Evolutionary conservation across 2,797 vertebrate genomes (phyloP).

Genomic region (Hybognathus amarus): DNA sequence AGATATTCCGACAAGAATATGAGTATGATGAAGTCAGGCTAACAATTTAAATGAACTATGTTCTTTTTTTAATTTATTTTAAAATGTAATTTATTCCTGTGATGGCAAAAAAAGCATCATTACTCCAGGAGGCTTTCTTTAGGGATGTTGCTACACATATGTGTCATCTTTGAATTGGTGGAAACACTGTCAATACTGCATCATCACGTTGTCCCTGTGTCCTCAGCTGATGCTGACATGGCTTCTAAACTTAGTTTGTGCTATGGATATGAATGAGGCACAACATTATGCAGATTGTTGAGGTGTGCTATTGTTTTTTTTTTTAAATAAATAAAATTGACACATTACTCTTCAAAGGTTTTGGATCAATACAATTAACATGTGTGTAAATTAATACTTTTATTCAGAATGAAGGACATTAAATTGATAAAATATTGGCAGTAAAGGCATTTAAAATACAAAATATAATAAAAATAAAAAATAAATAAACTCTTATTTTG

Average conservation of each 20-base stretch:
- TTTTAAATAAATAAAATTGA: background rate
- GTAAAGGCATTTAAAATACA: too few species aligned
- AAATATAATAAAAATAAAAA: too few species aligned
- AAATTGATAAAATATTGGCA: background rate
- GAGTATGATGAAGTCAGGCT: too few species aligned
- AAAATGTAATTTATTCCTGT: background rate
- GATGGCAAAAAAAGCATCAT: background rate
- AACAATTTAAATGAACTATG: background rate
- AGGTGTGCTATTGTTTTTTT: too few species aligned
- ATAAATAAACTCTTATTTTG: background rate
- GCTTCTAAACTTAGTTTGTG: background rate
- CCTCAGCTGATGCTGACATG: background rate
- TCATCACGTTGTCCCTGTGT: background rate
- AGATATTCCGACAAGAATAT: too few species aligned
- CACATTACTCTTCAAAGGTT: background rate
- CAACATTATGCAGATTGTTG: background rate
- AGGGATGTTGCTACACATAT: background rate
- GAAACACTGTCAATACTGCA: slow-evolving; percentile 20
- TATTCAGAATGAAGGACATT: background rate
- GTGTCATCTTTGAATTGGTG: background rate
- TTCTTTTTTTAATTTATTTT: background rate
- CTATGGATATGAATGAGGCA: background rate
- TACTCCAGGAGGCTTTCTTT: background rate
- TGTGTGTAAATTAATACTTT: background rate
- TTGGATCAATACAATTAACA: background rate